Conservation (phyloP, 2,797 vertebrate genomes). For the Tragelaphus eurycerus region DNA sequence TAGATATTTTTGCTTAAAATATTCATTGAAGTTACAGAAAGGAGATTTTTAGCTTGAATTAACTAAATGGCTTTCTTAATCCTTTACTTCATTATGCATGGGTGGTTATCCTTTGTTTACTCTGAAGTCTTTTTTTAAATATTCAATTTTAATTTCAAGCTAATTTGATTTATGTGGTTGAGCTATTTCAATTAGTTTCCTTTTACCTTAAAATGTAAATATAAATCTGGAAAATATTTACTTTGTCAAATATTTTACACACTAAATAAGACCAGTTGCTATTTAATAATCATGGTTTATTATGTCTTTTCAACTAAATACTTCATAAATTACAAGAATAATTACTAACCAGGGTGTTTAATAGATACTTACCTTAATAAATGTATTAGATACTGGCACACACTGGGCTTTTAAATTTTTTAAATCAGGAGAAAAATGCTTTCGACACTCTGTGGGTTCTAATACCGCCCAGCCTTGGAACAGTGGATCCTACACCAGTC, state of each 20-base stretch:
- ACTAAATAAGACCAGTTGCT: not conserved
- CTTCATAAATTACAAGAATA: not conserved
- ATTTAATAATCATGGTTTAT: not conserved
- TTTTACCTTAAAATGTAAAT: conserved; percentile 46
- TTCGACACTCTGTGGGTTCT: not conserved
- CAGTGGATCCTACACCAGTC: not conserved
- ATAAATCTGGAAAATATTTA: conserved; percentile 40
- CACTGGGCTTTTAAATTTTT: not conserved
- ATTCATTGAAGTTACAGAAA: conserved; percentile 66
- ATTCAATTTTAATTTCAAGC: conserved; percentile 64
- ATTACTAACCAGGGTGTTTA: not conserved
- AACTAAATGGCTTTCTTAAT: conserved; percentile 59
- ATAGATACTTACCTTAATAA: not conserved
- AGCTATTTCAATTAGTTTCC: conserved; percentile 64
- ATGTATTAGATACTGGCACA: not conserved
- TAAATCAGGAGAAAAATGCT: not conserved
- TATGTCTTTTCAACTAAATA: not conserved
- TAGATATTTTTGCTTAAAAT: conserved; percentile 53
- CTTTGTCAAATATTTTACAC: not conserved
- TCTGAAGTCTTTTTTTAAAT: conserved; percentile 41
- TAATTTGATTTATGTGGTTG: conserved; percentile 65
- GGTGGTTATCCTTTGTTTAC: conserved; percentile 65
- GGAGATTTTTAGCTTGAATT: conserved; percentile 63
- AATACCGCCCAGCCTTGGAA: not conserved
- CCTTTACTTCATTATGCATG: conserved; percentile 60